A percentile compares a stretch with the other conserved stretches of the same genome.
Conservation (phyloP, 64 coral and sea anemone species). For the Pocillopora damicornis region DNA sequence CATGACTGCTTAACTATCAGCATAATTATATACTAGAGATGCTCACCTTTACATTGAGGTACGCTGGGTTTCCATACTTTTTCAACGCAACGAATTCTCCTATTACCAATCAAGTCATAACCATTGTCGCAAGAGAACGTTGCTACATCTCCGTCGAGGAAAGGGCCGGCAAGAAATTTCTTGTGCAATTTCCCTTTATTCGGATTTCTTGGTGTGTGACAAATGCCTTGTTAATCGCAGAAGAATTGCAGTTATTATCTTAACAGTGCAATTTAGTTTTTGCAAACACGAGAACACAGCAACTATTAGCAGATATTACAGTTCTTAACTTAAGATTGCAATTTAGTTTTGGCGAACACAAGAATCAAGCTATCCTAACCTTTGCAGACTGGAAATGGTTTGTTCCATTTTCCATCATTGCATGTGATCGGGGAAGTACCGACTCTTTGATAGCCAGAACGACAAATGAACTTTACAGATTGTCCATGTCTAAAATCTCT, state of each 20-base stretch:
- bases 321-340: no score
- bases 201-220: not conserved
- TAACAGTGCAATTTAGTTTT: no score
- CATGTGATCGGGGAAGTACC: not conserved
- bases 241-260: no score
- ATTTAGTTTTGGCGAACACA: no score
- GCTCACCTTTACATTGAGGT: conserved; percentile 36
- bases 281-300: no score
- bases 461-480: not conserved
- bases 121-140: conserved; percentile 1
- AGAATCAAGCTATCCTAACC: not conserved
- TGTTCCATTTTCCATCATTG: conserved; percentile 29
- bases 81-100: not conserved
- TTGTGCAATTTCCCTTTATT: not conserved
- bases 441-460: not conserved
- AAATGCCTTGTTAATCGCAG: not conserved
- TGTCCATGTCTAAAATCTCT: not conserved
- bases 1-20: not conserved
- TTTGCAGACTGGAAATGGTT: conserved; percentile 21
- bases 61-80: not conserved
- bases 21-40: not conserved
- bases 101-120: not conserved
- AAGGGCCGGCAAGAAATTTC: not conserved
- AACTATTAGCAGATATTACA: no score
- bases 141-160: conserved; percentile 31